Evolutionary conservation across 2,888 invertebrate species (phyloP).

Genomic region (Pseudococcus jackbeardsleyi): DNA sequence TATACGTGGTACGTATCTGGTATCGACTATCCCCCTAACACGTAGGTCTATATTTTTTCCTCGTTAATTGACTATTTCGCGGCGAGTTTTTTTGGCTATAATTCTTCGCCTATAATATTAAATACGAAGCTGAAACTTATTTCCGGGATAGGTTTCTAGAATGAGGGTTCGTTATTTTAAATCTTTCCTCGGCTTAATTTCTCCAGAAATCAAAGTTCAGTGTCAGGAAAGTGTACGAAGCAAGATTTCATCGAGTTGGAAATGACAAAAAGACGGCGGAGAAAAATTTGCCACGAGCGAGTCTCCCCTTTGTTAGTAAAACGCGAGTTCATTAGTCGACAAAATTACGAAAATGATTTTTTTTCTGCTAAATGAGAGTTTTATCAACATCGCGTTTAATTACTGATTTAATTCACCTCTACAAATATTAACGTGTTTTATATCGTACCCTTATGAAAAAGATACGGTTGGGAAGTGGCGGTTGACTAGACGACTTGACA

Average conservation of each 20-base stretch:
- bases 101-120: not conserved
- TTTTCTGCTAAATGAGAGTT: not conserved
- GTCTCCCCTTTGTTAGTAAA: not conserved
- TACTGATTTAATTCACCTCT: not conserved
- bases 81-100: conserved; percentile 18
- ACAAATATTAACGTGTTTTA: not conserved
- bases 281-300: not conserved
- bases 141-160: not conserved
- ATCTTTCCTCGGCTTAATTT: not conserved
- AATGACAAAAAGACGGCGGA: not conserved
- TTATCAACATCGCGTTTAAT: not conserved
- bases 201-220: too few species aligned
- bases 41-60: conserved; percentile 13
- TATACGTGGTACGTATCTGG: too few species aligned
- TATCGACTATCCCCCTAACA: too few species aligned
- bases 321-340: not conserved
- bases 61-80: conserved; percentile 6
- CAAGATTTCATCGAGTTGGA: not conserved
- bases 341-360: not conserved
- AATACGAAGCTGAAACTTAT: not conserved
- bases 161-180: not conserved
- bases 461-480: too few species aligned
- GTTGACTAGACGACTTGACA: too few species aligned
- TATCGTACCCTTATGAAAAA: too few species aligned
- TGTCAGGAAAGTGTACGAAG: too few species aligned